phyloP scores from a whole-genome alignment of 2,113 vertebrate species.

The Ptilonorhynchus violaceus region DNA sequence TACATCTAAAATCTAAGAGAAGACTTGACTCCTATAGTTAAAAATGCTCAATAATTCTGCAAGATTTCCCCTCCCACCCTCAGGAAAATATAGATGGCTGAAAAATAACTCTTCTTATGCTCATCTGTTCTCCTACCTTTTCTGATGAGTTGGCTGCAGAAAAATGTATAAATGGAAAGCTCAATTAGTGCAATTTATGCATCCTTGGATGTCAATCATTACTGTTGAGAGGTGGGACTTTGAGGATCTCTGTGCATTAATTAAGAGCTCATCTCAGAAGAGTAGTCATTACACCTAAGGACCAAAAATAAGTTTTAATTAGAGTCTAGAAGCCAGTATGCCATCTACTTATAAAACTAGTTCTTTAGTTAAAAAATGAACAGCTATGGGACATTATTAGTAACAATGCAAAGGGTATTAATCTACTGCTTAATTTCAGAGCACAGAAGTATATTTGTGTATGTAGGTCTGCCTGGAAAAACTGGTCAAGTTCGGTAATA shows the following conservation, averaged over 20 bases:
- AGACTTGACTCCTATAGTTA: not conserved
- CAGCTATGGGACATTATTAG: constrained; percentile 8
- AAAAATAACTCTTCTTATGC: constrained; percentile 40
- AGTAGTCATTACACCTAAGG: constrained; percentile 79
- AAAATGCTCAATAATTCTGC: constrained; percentile 7
- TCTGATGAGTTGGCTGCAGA: constrained; percentile 73
- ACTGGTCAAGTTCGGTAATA: not conserved
- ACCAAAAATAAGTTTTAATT: constrained; percentile 80
- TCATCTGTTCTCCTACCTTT: constrained; percentile 77
- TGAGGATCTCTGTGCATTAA: constrained; percentile 77
- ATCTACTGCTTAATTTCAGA: not conserved
- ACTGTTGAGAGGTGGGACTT: constrained; percentile 79
- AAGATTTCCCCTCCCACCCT: not conserved
- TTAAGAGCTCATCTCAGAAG: constrained; percentile 81
- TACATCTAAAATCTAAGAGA: constrained; percentile 16
- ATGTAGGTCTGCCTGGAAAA: not conserved
- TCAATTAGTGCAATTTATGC: constrained; percentile 80
- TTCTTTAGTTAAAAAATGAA: constrained; percentile 55
- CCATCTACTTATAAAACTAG: constrained; percentile 65
- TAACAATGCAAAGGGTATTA: not conserved
- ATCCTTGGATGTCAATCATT: constrained; percentile 81
- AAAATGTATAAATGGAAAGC: constrained; percentile 59
- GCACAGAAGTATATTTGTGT: not conserved
- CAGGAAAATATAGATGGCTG: constrained; percentile 28
- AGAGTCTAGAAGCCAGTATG: constrained; percentile 70